Percentiles rank a stretch among this genome's conserved stretches.
Evolutionary conservation across 2,113 vertebrate species (phyloP).

Genomic region (Psophia crepitans): DNA sequence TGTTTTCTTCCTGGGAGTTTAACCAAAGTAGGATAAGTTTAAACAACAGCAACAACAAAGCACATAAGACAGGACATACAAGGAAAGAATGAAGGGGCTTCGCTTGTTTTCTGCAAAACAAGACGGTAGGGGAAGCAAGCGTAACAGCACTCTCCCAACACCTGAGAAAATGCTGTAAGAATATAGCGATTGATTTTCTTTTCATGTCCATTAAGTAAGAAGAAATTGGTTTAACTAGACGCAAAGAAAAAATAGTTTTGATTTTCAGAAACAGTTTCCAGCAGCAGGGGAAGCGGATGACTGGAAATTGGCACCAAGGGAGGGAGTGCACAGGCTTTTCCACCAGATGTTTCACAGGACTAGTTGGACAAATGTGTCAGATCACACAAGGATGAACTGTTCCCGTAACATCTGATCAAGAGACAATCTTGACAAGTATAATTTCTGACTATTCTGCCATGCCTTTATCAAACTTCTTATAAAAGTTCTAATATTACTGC

Average conservation of each 20-base stretch:
- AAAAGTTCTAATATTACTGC: not conserved
- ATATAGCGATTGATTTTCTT: not conserved
- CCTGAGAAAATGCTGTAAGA: not conserved
- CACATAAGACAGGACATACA: not conserved
- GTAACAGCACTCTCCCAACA: not conserved
- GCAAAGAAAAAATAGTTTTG: not conserved
- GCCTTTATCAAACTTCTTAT: not conserved
- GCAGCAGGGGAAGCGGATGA: not conserved
- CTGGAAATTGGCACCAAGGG: not conserved
- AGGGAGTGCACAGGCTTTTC: not conserved
- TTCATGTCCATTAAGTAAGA: not conserved
- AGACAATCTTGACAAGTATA: not conserved
- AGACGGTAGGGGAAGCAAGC: not conserved
- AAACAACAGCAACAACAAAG: not conserved
- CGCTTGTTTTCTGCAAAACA: not conserved
- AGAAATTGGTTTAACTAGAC: not conserved
- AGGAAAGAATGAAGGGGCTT: not conserved
- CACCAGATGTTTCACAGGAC: rapidly evolving
- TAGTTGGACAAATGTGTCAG: not conserved
- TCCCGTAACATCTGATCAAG: not conserved
- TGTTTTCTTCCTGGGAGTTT: not conserved
- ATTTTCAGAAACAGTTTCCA: not conserved
- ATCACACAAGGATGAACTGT: not conserved
- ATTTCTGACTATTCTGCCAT: not conserved
- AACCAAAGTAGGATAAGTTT: not conserved